These are phyloP conservation scores for Proisotoma minuta DNA, from an alignment of 2,888 invertebrate species.

Conservation along the genomic window DNA sequence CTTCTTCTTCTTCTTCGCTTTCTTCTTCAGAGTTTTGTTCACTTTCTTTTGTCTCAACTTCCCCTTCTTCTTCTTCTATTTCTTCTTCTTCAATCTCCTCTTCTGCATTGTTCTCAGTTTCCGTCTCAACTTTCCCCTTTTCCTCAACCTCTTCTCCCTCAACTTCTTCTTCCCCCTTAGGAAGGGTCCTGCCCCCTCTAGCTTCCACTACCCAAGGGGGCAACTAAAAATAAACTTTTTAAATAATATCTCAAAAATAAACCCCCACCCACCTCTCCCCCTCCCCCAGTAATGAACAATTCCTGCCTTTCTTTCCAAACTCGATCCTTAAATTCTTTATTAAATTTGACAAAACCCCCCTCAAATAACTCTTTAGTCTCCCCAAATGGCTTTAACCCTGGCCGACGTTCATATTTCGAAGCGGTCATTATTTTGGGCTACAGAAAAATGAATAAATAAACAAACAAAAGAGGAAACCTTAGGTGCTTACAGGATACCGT, in stretches of 20 bases:
- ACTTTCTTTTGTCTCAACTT: slow-evolving; percentile 4
- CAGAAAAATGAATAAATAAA: not conserved
- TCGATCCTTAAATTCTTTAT: slow-evolving; percentile 10
- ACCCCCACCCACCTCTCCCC: slow-evolving; percentile 6
- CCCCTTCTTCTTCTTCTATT: slow-evolving; percentile 7
- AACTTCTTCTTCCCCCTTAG: not conserved
- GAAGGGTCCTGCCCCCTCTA: slow-evolving; percentile 21
- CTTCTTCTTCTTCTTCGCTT: slow-evolving; percentile 18
- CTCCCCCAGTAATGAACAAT: slow-evolving; percentile 24
- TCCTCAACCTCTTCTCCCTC: slow-evolving; percentile 10
- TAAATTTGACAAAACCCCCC: slow-evolving; percentile 25
- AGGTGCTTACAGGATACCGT: slow-evolving; percentile 22
- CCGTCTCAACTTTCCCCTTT: slow-evolving; percentile 9
- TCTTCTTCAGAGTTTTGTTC: slow-evolving; percentile 17
- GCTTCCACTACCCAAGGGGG: slow-evolving; percentile 33
- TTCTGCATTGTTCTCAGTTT: not conserved
- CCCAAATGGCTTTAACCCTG: slow-evolving; percentile 25
- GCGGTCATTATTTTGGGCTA: slow-evolving; percentile 31
- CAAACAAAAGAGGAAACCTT: no score
- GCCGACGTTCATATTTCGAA: slow-evolving; percentile 25
- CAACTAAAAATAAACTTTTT: not conserved
- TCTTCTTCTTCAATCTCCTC: slow-evolving; percentile 5
- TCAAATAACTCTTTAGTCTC: slow-evolving; percentile 29
- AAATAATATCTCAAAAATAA: not conserved
- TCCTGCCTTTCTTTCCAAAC: slow-evolving; percentile 27